These are phyloP conservation scores for Zaprionus vittiger DNA, from an alignment of 1,140 invertebrate genomes.

Conservation along the genomic window DNA sequence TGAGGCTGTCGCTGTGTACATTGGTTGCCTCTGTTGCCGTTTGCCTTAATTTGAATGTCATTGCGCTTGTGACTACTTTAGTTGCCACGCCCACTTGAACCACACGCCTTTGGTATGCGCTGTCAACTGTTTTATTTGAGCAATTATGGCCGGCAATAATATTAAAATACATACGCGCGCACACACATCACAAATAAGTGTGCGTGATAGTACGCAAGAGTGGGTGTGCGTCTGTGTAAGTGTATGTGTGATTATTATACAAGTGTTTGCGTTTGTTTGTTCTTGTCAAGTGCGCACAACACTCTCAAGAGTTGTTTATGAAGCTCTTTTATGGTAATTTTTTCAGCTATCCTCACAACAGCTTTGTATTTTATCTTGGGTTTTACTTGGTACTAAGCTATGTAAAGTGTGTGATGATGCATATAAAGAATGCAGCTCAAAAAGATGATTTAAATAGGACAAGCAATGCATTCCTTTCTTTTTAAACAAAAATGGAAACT, in stretches of 20 bases:
- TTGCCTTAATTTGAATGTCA: slow-evolving; percentile 35
- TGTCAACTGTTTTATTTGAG: slow-evolving; percentile 64
- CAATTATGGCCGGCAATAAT: slow-evolving; percentile 67
- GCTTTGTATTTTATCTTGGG: neutral
- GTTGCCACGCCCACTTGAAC: slow-evolving; percentile 26
- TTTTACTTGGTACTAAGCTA: neutral
- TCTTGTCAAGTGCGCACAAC: slow-evolving; percentile 25
- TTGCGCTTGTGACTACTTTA: slow-evolving; percentile 21
- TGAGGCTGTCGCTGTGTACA: neutral
- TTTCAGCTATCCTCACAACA: neutral
- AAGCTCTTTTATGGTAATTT: slow-evolving; percentile 16
- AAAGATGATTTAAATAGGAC: neutral
- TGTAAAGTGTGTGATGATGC: neutral
- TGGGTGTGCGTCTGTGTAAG: neutral
- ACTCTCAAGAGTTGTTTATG: slow-evolving; percentile 8
- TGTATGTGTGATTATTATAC: slow-evolving; percentile 16
- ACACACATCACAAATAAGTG: neutral
- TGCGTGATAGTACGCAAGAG: neutral
- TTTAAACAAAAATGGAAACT: too few relatives aligned
- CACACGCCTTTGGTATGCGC: neutral
- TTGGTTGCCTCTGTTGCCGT: neutral
- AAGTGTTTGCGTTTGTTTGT: slow-evolving; percentile 33
- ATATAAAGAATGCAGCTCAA: neutral
- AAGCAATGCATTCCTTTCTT: too few relatives aligned
- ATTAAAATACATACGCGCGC: slow-evolving; percentile 37